Base-by-base conservation (phyloP, 2,797 vertebrate species). In the Sylvia borin region DNA sequence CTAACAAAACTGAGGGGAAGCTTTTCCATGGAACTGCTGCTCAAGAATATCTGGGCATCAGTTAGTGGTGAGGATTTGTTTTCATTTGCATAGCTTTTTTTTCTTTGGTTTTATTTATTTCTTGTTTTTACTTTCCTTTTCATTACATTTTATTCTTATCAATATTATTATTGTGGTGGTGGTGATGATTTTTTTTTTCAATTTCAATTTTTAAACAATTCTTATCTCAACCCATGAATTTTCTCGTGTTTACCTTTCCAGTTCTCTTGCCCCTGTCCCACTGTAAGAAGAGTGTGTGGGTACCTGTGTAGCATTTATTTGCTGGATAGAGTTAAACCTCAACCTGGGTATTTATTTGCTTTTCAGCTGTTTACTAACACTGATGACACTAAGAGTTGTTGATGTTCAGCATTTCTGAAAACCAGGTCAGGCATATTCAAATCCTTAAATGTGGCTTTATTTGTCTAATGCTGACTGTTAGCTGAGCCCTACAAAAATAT, bases 351-450 rank as follows among this genome's bases (percentile, higher is more conserved):
- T 54, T 25, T 80, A 57, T 66, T 83, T 85, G 7, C 9, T 80
- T 89, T 92, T 88, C 60, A 78, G 16, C 34, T 85, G 13, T 85
- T 91, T 83, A 36, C 19, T 61, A 54, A 78, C 36, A 62, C 12
- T 51, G 17, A 50, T 48, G 32, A 65, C 40, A 83, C 10, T 36
- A 29, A 27, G 13, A 81, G 18, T 32, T 65, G n/a, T 72, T 88
- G 43, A 72, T 86, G 12, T 10, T 81, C 58, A 87, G 16, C 54
- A 48, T 72, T 93, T 85, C 51, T 75, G 85, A 88, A 92, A 93
- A 92, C 10, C 53, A 85, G 53, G 53, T 87, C 65, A 91, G 51
- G 50, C 47, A 75, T 85, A 86, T 65, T 78, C 27, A 84, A 83
- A 88, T 79, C 32, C 36, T 62, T 73, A 84, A 86, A 84, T 62